These are phyloP conservation scores for Drosophila anomalata DNA, from an alignment of 2,888 invertebrate genomes.

Conservation along the genomic window DNA sequence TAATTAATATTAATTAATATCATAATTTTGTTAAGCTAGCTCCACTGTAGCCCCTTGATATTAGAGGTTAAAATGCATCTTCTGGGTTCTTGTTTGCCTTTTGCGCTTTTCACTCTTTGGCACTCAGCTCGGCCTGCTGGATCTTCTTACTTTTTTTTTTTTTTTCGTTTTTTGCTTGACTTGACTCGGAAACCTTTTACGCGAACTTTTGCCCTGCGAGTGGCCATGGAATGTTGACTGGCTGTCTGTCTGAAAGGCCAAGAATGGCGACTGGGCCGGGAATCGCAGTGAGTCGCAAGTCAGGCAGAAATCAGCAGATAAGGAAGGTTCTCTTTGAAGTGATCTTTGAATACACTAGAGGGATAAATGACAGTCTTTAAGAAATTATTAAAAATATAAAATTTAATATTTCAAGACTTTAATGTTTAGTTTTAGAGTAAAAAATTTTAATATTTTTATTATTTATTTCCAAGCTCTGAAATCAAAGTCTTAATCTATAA, in stretches of 20 bases:
- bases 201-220: constrained; percentile 81
- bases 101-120: constrained; percentile 63
- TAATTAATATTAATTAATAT: no score
- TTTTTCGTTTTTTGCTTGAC: constrained; percentile 30
- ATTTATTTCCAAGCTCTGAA: no score
- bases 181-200: constrained; percentile 76
- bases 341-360: background rate
- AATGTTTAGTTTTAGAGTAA: background rate
- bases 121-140: constrained; percentile 44
- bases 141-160: constrained; percentile 24
- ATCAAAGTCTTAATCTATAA: background rate
- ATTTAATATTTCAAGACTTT: no score
- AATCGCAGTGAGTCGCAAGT: constrained; percentile 24
- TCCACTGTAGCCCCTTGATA: constrained; percentile 45
- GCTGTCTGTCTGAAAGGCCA: constrained; percentile 51
- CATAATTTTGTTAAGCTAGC: background rate
- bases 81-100: constrained; percentile 44
- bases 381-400: no score
- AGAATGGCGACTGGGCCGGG: constrained; percentile 29
- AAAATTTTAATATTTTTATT: background rate
- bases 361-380: no score
- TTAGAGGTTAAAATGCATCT: constrained; percentile 43
- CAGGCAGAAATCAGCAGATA: constrained; percentile 37
- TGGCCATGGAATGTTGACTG: constrained; percentile 77
- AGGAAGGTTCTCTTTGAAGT: background rate